Conservation (phyloP, 2,888 invertebrate genomes). For the Himalopsyche tibetana region DNA sequence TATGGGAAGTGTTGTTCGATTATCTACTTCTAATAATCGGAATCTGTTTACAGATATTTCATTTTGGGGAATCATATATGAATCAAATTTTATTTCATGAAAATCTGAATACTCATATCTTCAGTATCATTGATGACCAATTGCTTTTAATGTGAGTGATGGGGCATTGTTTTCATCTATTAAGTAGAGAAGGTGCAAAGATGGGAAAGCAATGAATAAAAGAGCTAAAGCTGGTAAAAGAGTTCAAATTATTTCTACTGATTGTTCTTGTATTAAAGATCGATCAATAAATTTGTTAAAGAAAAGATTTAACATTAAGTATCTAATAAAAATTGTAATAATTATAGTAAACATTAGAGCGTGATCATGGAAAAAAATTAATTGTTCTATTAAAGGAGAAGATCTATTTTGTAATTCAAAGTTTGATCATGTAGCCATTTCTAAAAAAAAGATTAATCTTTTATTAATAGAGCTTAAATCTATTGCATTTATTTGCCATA, state of each 20-base stretch:
- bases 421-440: constrained; percentile 79
- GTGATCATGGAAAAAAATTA: too few species aligned
- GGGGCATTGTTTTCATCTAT: constrained; percentile 80
- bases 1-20: constrained; percentile 78
- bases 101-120: constrained; percentile 82
- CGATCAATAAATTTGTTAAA: constrained; percentile 79
- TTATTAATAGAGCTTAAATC: constrained; percentile 83
- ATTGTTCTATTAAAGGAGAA: too few species aligned
- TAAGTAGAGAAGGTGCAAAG: constrained; percentile 79
- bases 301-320: constrained; percentile 77
- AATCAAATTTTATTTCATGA: too few species aligned
- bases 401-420: constrained; percentile 79
- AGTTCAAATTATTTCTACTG: constrained; percentile 81
- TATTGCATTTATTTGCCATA: constrained; percentile 80
- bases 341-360: constrained; percentile 78
- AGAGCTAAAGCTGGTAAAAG: constrained; percentile 79
- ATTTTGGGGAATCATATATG: constrained; percentile 77
- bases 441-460: constrained; percentile 80
- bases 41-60: constrained; percentile 72
- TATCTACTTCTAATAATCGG: constrained; percentile 81
- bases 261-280: constrained; percentile 78
- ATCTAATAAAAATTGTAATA: too few species aligned
- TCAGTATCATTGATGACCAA: constrained; percentile 83
- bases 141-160: constrained; percentile 78
- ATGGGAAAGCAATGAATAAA: constrained; percentile 81